phyloP scores from a whole-genome alignment of 2,888 invertebrate species.

The Lumbricus terrestris region DNA sequence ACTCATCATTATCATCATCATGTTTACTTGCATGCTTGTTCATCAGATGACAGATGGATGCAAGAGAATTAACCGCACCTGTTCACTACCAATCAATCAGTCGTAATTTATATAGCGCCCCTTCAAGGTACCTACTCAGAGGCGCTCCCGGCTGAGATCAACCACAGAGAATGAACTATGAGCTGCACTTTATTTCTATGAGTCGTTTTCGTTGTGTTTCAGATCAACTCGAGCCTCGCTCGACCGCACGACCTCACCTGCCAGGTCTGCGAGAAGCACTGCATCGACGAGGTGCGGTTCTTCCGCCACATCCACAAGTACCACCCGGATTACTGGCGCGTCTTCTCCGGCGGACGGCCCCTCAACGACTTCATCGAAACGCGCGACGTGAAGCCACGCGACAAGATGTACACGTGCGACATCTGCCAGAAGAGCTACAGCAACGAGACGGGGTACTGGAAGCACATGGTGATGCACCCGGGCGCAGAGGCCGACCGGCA shows the following conservation, averaged over 20 bases:
- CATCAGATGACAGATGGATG: too few relatives aligned
- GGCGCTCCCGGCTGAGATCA: too few relatives aligned
- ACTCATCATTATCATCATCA: too few relatives aligned
- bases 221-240: conserved; percentile 30
- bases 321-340: conserved; percentile 41
- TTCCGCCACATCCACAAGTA: conserved; percentile 40
- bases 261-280: conserved; percentile 41
- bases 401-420: conserved; percentile 30
- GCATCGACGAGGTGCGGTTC: conserved; percentile 36
- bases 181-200: too few relatives aligned
- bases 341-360: conserved; percentile 39
- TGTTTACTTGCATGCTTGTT: too few relatives aligned
- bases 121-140: too few relatives aligned
- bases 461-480: conserved; percentile 35
- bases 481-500: conserved; percentile 31
- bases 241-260: conserved; percentile 39
- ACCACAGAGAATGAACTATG: too few relatives aligned
- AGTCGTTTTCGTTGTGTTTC: not conserved
- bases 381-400: not conserved
- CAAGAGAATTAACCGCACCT: too few relatives aligned
- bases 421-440: conserved; percentile 39
- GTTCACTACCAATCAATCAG: too few relatives aligned
- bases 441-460: conserved; percentile 38
- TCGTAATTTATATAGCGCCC: too few relatives aligned
- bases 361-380: conserved; percentile 35